Conservation (phyloP, 2,113 vertebrate genomes). For the Festucalex cinctus region DNA sequence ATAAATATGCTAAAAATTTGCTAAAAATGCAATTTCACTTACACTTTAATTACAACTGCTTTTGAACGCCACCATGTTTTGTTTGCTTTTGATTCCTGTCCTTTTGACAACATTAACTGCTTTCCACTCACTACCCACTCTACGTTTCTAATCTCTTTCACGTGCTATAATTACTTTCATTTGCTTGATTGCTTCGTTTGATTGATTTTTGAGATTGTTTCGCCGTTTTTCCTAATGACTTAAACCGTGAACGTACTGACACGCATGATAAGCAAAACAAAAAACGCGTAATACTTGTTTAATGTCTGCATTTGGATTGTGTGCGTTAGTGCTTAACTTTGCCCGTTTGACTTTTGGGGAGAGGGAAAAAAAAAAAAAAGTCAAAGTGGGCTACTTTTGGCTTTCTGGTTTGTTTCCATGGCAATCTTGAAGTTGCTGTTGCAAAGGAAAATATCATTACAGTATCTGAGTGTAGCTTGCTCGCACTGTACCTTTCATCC, state of each 20-base stretch:
- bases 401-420: neutral
- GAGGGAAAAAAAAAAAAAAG: neutral
- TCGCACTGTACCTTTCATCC: conserved; percentile 25
- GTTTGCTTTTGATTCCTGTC: neutral
- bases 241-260: conserved; percentile 6
- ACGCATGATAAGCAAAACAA: conserved; percentile 4
- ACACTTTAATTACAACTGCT: neutral
- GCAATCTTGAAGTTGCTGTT: neutral
- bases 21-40: neutral
- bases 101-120: conserved; percentile 1
- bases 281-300: conserved; percentile 6
- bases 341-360: neutral
- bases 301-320: neutral
- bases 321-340: neutral
- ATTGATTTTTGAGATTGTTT: conserved; percentile 14
- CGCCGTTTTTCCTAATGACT: conserved; percentile 10
- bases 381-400: neutral
- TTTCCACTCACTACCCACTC: conserved; percentile 3
- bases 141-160: conserved; percentile 11
- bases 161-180: conserved; percentile 25
- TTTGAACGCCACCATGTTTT: neutral
- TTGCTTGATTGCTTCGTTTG: conserved; percentile 25
- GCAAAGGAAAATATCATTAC: neutral
- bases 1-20: too few species aligned
- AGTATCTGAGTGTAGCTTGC: conserved; percentile 1